Evolutionary conservation across 2,113 vertebrate genomes (phyloP).

Genomic region (Pipa parva): DNA sequence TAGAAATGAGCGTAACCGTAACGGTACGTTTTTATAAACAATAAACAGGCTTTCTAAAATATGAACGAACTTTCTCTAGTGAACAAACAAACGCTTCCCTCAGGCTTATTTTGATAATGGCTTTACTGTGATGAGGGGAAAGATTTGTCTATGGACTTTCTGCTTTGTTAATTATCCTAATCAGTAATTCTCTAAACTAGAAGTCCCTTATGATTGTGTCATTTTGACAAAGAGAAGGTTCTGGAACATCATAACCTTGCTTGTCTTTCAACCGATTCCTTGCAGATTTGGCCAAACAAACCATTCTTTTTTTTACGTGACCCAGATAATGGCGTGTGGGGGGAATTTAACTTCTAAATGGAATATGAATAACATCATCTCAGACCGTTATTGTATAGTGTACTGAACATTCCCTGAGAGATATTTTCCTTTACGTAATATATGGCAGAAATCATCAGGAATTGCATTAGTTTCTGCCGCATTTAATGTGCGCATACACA

Average conservation of each 20-base stretch:
- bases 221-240: slow-evolving; percentile 57
- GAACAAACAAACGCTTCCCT: too few species aligned
- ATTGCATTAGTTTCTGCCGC: slow-evolving; percentile 47
- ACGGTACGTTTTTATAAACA: too few species aligned
- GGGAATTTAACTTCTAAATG: slow-evolving; percentile 75
- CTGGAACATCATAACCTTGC: slow-evolving; percentile 59
- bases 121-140: not conserved
- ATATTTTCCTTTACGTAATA: slow-evolving; percentile 48
- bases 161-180: slow-evolving; percentile 56
- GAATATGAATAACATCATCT: slow-evolving; percentile 70
- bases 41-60: too few species aligned
- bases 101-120: too few species aligned
- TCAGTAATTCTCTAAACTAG: slow-evolving; percentile 33
- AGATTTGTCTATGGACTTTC: not conserved
- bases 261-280: slow-evolving; percentile 60
- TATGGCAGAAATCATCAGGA: slow-evolving; percentile 57
- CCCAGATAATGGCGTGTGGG: slow-evolving; percentile 76
- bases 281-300: slow-evolving; percentile 63
- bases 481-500: slow-evolving; percentile 59
- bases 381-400: slow-evolving; percentile 66
- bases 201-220: slow-evolving; percentile 50
- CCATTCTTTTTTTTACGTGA: slow-evolving; percentile 68
- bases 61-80: too few species aligned
- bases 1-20: too few species aligned
- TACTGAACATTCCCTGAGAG: slow-evolving; percentile 61